Evolutionary conservation across 2,888 invertebrate species (phyloP).

Genomic region (Eupeodes latifasciatus): DNA sequence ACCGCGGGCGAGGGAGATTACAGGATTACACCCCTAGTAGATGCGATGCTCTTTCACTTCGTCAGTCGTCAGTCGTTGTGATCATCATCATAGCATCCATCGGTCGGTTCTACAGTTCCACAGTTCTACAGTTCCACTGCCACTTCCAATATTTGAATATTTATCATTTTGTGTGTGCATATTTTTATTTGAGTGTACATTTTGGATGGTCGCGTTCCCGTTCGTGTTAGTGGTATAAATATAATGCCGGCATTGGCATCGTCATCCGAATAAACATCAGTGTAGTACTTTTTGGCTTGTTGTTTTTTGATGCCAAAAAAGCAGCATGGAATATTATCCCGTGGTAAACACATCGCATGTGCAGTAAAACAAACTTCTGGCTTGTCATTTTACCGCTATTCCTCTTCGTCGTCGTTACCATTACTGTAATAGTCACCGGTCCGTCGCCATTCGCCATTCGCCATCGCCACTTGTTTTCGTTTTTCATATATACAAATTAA

Average conservation of each 20-base stretch:
- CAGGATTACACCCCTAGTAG: constrained; percentile 13
- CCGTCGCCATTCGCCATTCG: neutral
- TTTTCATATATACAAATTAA: constrained; percentile 51
- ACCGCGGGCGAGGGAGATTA: constrained; percentile 64
- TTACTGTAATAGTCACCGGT: neutral
- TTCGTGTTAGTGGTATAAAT: too few relatives aligned
- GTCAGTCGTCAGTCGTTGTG: neutral
- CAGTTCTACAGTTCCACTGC: too few relatives aligned
- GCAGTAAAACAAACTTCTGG: constrained; percentile 50
- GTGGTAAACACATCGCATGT: constrained; percentile 69
- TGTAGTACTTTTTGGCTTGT: neutral
- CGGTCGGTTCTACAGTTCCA: neutral
- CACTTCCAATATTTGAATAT: constrained; percentile 26
- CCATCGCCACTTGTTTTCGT: constrained; percentile 24
- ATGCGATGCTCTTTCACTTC: neutral
- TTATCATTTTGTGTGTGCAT: constrained; percentile 39
- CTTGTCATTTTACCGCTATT: constrained; percentile 42
- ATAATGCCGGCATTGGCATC: constrained; percentile 12
- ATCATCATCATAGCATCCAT: neutral
- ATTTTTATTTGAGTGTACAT: constrained; percentile 33
- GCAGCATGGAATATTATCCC: constrained; percentile 55
- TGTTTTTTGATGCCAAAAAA: constrained; percentile 53
- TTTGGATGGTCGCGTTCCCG: constrained; percentile 5
- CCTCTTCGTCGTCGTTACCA: neutral
- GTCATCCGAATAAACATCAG: neutral